These are phyloP conservation scores for Procambarus clarkii DNA, from an alignment of 1,140 invertebrate genomes.

Conservation along the genomic window DNA sequence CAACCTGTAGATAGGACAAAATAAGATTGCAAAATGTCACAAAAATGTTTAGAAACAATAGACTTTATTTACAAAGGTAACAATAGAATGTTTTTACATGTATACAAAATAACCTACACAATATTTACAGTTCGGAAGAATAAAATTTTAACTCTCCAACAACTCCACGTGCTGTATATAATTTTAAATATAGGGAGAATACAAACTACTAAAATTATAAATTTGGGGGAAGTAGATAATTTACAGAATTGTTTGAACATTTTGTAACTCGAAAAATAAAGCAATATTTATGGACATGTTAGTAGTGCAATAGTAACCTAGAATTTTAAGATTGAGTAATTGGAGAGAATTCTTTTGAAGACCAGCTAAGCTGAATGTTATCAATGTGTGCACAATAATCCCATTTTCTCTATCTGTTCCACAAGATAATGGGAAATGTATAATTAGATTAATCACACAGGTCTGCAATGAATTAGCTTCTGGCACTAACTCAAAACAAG, in stretches of 20 bases:
- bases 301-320: background rate
- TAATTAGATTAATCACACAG: constrained; percentile 5
- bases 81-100: constrained; percentile 64
- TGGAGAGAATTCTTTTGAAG: background rate
- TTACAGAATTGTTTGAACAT: background rate
- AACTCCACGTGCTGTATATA: constrained; percentile 24
- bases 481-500: constrained; percentile 54
- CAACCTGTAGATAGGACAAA: background rate
- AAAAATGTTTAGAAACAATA: constrained; percentile 55
- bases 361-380: constrained; percentile 3
- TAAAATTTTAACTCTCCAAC: constrained; percentile 64
- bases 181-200: background rate
- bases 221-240: background rate
- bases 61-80: constrained; percentile 70
- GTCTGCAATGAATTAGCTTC: constrained; percentile 52
- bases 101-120: constrained; percentile 61
- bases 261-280: background rate
- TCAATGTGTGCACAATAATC: constrained; percentile 47
- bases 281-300: background rate
- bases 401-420: constrained; percentile 49
- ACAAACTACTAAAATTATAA: background rate
- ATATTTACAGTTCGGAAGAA: constrained; percentile 55
- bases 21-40: background rate
- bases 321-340: background rate
- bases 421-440: constrained; percentile 56